Percentiles rank a stretch among this genome's conserved stretches.
These are phyloP conservation scores for Gymnocheta viridis DNA, from an alignment of 2,888 invertebrate genomes.

Conservation along the genomic window DNA sequence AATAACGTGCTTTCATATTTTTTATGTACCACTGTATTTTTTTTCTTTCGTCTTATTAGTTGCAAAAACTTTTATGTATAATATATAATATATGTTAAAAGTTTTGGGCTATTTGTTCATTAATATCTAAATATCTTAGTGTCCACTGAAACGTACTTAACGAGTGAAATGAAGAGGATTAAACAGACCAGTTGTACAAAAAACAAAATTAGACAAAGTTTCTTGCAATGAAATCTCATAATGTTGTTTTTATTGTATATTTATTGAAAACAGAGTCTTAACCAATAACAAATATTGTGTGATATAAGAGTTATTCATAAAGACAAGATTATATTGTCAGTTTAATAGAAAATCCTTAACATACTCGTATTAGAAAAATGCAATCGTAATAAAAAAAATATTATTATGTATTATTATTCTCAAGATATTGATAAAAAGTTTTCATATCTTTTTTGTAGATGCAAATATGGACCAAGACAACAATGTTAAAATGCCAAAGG, in stretches of 20 bases:
- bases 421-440: too few relatives aligned
- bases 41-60: background rate
- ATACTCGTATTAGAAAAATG: background rate
- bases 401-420: too few relatives aligned
- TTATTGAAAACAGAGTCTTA: too few relatives aligned
- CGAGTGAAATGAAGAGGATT: background rate
- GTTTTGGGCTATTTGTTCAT: constrained; percentile 50
- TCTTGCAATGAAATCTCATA: too few relatives aligned
- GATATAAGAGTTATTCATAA: background rate
- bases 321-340: background rate
- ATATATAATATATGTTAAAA: constrained; percentile 2
- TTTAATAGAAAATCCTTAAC: background rate
- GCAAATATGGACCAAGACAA: constrained; percentile 68
- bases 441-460: constrained; percentile 59
- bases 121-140: constrained; percentile 49
- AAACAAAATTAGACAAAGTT: background rate
- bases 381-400: background rate
- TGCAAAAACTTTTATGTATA: constrained; percentile 7
- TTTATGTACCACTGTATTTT: background rate
- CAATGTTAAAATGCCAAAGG: constrained; percentile 27
- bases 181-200: constrained; percentile 13
- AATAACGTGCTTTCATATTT: too few relatives aligned
- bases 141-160: constrained; percentile 12
- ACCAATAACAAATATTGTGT: background rate
- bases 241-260: background rate